Evolutionary conservation across 2,113 vertebrate species (phyloP).

Genomic region (Sus scrofa): DNA sequence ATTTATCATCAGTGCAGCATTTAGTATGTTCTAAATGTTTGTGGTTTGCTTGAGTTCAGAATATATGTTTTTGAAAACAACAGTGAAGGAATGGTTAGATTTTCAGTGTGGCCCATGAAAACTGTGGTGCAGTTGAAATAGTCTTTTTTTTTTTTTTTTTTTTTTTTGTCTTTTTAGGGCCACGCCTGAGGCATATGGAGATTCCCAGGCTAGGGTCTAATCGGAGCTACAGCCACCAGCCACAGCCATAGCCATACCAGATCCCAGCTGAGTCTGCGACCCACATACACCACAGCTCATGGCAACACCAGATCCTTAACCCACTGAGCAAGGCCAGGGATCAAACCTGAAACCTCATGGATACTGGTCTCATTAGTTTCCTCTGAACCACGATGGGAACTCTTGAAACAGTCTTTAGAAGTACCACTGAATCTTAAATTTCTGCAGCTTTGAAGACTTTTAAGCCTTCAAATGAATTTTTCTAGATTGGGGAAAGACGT

Average conservation of each 20-base stretch:
- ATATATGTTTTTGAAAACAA: neutral
- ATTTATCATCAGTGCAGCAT: neutral
- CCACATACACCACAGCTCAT: no score
- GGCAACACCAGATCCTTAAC: no score
- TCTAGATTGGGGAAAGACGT: neutral
- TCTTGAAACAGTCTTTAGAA: conserved; percentile 22
- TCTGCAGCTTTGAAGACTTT: conserved; percentile 1
- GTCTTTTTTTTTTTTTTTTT: neutral
- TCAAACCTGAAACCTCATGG: no score
- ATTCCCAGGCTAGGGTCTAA: no score
- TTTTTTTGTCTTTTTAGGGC: no score
- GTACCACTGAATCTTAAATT: conserved; percentile 37
- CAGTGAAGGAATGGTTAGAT: conserved; percentile 23
- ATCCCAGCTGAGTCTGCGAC: no score
- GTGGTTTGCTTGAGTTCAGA: conserved; percentile 32
- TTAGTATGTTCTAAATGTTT: neutral
- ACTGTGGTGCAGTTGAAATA: neutral
- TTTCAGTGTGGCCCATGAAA: neutral
- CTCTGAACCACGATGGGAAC: no score
- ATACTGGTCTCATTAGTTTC: no score
- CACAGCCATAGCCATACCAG: no score
- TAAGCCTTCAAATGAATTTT: neutral
- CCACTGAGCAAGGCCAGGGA: no score
- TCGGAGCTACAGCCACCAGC: no score
- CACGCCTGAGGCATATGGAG: no score